Conservation (phyloP, 2,888 invertebrate genomes). For the Osmoderma eremita region DNA sequence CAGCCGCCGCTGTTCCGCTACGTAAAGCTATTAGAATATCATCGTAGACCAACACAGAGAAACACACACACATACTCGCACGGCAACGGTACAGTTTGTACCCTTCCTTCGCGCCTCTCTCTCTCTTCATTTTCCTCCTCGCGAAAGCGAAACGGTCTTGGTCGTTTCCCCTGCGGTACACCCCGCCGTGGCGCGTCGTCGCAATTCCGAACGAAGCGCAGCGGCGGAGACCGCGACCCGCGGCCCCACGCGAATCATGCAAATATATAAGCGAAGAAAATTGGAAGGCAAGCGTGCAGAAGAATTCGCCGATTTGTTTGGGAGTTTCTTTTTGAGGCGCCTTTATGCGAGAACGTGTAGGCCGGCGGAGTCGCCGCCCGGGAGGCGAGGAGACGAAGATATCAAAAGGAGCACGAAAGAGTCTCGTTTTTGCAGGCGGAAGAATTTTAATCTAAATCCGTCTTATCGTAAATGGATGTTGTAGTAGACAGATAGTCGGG, state of each 20-base stretch:
- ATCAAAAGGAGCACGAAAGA: slow-evolving; percentile 17
- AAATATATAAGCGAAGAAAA: slow-evolving; percentile 31
- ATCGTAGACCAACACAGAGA: slow-evolving; percentile 35
- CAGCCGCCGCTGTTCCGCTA: slow-evolving; percentile 45
- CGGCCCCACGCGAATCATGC: slow-evolving; percentile 23
- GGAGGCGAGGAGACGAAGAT: slow-evolving; percentile 2
- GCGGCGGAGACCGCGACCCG: slow-evolving; percentile 9
- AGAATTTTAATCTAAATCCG: slow-evolving; percentile 23
- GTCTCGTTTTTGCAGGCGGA: slow-evolving; percentile 13
- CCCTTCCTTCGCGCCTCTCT: too few relatives aligned
- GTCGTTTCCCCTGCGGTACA: slow-evolving; percentile 12
- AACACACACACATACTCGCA: background rate
- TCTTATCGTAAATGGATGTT: background rate
- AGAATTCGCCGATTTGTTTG: slow-evolving; percentile 32
- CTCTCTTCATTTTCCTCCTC: background rate
- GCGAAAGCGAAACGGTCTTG: slow-evolving; percentile 22
- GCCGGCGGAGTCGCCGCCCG: slow-evolving; percentile 2
- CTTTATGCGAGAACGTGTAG: slow-evolving; percentile 8
- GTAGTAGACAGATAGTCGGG: too few relatives aligned
- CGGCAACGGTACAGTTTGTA: background rate
- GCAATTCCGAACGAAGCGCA: background rate
- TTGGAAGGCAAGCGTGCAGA: slow-evolving; percentile 34
- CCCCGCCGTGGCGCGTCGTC: slow-evolving; percentile 10
- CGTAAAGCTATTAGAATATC: slow-evolving; percentile 43
- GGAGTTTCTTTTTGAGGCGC: slow-evolving; percentile 16